A percentile compares a stretch with the other conserved stretches of the same genome.
phyloP scores from a whole-genome alignment of 2,888 invertebrate genomes.

The Nezara viridula region DNA sequence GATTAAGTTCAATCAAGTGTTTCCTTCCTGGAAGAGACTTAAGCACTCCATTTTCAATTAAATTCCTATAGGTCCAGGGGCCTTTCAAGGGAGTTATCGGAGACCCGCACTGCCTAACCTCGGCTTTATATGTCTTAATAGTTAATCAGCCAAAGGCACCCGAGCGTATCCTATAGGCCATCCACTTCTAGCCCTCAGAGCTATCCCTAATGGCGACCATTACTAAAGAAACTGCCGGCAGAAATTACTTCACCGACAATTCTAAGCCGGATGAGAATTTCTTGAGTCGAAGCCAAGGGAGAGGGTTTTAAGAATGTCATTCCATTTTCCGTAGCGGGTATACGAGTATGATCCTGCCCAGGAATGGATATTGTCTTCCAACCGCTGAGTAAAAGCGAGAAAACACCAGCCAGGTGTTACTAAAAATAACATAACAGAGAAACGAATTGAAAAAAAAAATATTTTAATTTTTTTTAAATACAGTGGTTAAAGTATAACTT shows the following conservation, averaged over 20 bases:
- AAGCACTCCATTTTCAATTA: constrained; percentile 34
- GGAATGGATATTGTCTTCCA: not conserved
- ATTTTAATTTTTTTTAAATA: too few species aligned
- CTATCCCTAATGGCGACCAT: not conserved
- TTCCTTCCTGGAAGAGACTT: not conserved
- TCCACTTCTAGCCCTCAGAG: not conserved
- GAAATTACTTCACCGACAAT: not conserved
- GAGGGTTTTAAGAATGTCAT: not conserved
- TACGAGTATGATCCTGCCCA: not conserved
- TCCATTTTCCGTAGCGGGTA: not conserved
- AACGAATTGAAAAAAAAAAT: too few species aligned
- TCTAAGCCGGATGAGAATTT: constrained; percentile 1
- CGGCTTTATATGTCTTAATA: constrained; percentile 39
- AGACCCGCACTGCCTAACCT: not conserved
- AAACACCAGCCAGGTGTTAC: not conserved
- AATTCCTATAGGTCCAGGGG: not conserved
- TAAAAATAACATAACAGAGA: too few species aligned
- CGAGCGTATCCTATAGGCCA: not conserved
- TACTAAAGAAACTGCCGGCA: not conserved
- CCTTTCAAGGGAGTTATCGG: constrained; percentile 30
- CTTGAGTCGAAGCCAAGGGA: not conserved
- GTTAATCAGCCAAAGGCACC: constrained; percentile 8
- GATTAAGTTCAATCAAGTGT: not conserved
- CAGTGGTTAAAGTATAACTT: too few species aligned
- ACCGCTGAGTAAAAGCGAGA: too few species aligned